A percentile compares a stretch with the other conserved stretches of the same genome.
Conservation (phyloP, 2,113 vertebrate genomes). For the Siniperca knerii region DNA sequence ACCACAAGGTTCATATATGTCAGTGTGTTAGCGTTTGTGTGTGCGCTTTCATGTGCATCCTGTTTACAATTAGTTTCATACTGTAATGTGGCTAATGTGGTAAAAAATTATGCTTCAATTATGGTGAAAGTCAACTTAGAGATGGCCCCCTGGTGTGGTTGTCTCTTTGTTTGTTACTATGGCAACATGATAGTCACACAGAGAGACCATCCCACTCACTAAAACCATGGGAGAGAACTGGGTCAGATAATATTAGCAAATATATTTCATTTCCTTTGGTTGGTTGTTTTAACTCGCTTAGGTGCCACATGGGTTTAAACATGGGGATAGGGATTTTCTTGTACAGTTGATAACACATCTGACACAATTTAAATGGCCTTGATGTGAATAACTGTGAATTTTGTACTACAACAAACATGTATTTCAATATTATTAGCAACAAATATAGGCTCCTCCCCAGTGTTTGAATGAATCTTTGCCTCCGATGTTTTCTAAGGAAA, state of each 20-base stretch:
- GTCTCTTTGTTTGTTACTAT: conserved; percentile 40
- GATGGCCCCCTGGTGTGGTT: background rate
- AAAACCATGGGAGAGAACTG: conserved; percentile 13
- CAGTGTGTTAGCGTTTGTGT: background rate
- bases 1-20: conserved; percentile 19
- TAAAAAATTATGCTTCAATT: conserved; percentile 15
- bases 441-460: background rate
- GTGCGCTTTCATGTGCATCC: background rate
- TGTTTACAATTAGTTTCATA: background rate
- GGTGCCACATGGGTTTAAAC: conserved; percentile 2
- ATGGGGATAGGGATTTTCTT: background rate
- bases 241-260: conserved; percentile 30
- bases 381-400: background rate
- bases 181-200: conserved; percentile 31
- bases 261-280: conserved; percentile 14
- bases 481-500: conserved; percentile 36
- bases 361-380: background rate
- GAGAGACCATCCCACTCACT: background rate
- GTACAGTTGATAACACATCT: conserved; percentile 2
- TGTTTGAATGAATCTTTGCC: conserved; percentile 14
- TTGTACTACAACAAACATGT: background rate
- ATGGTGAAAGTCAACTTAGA: background rate
- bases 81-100: conserved; percentile 16
- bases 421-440: background rate
- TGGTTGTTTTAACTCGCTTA: background rate